A percentile compares a stretch with the other conserved stretches of the same genome.
Evolutionary conservation across 2,888 invertebrate species (phyloP).

Genomic region (Papilio protenor): DNA sequence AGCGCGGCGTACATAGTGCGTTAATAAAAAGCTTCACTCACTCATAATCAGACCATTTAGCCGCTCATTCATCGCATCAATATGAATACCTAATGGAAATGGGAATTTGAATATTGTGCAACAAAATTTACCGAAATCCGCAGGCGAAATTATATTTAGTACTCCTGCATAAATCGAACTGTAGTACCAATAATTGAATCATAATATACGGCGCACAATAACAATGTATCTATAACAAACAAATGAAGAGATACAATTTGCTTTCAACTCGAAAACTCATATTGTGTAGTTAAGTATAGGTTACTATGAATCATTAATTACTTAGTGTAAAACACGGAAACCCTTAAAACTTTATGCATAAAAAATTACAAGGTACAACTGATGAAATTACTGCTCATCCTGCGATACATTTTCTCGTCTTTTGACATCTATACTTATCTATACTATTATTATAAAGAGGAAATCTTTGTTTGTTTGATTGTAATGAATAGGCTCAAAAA

Average conservation of each 20-base stretch:
- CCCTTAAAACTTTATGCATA: not conserved
- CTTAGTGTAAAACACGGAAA: too few species aligned
- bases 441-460: too few species aligned
- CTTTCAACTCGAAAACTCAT: not conserved
- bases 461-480: too few species aligned
- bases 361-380: not conserved
- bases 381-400: not conserved
- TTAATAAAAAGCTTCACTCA: constrained; percentile 53
- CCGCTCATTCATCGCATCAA: constrained; percentile 68
- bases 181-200: constrained; percentile 49
- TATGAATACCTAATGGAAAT: constrained; percentile 73
- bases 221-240: constrained; percentile 53
- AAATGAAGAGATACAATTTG: constrained; percentile 67
- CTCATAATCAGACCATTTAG: constrained; percentile 65
- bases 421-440: too few species aligned
- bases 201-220: constrained; percentile 47
- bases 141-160: constrained; percentile 52
- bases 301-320: not conserved
- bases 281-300: not conserved
- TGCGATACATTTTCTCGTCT: not conserved
- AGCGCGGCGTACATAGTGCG: constrained; percentile 48
- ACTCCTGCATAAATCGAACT: constrained; percentile 54
- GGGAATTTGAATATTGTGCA: constrained; percentile 72
- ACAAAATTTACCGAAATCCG: constrained; percentile 67
- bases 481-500: too few species aligned